Evolutionary conservation across 2,888 invertebrate species (phyloP).

Genomic region (Polyploca ridens): DNA sequence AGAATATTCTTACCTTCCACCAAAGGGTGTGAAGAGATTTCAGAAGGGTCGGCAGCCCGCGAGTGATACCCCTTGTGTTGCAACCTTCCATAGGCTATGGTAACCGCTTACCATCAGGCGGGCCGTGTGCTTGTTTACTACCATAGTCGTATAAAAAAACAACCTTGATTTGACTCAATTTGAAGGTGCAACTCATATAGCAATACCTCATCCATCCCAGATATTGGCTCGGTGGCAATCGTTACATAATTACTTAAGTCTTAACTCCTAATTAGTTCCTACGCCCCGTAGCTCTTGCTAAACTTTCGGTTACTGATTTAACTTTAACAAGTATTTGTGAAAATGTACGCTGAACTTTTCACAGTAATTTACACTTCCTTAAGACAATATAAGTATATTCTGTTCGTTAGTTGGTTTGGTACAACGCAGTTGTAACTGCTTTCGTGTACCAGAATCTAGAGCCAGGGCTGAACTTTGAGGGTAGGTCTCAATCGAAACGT

Average conservation of each 20-base stretch:
- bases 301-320: conserved; percentile 8
- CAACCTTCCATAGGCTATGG: too few relatives aligned
- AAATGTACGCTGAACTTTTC: conserved; percentile 1
- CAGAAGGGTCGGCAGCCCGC: too few relatives aligned
- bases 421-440: neutral
- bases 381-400: neutral
- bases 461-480: too few relatives aligned
- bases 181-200: neutral
- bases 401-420: neutral
- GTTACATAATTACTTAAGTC: conserved; percentile 2
- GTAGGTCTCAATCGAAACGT: too few relatives aligned
- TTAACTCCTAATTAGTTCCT: conserved; percentile 7
- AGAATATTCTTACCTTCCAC: too few relatives aligned
- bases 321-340: conserved; percentile 8
- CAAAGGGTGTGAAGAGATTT: too few relatives aligned
- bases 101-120: too few relatives aligned
- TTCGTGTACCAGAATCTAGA: neutral
- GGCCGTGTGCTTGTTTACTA: too few relatives aligned
- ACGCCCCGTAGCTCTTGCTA: conserved; percentile 8
- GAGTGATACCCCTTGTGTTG: too few relatives aligned
- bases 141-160: too few relatives aligned
- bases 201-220: neutral
- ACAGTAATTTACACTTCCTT: conserved; percentile 7
- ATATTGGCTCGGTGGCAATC: neutral
- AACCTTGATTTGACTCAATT: too few relatives aligned